Conservation (phyloP, 2,113 vertebrate species). For the Gallinago paraguaiae region DNA sequence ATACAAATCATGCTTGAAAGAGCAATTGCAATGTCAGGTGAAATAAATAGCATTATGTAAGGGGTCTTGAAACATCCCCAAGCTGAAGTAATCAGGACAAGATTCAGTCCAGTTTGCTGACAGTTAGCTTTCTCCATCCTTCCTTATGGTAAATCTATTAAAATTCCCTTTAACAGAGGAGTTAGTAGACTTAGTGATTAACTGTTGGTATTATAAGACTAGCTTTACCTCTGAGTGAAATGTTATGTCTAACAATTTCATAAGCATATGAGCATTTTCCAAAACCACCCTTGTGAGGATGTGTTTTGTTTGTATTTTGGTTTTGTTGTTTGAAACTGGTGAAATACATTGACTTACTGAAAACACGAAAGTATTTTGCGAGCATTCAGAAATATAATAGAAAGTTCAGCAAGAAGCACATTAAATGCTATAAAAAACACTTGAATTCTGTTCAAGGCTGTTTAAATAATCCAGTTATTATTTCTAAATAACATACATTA, state of each 20-base stretch:
- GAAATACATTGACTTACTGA: background rate
- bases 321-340: background rate
- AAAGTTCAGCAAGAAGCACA: background rate
- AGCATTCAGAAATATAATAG: background rate
- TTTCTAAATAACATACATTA: background rate
- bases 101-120: constrained; percentile 30
- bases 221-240: background rate
- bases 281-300: background rate
- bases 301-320: background rate
- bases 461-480: background rate
- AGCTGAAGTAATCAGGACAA: constrained; percentile 52
- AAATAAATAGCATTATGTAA: constrained; percentile 54
- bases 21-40: constrained; percentile 63
- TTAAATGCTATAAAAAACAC: background rate
- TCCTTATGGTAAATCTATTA: background rate
- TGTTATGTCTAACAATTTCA: background rate
- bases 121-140: background rate
- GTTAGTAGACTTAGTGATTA: background rate
- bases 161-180: background rate
- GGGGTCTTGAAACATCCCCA: constrained; percentile 45
- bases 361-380: background rate
- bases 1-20: constrained; percentile 49
- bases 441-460: background rate
- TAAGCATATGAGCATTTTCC: background rate
- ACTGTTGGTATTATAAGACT: background rate